These are phyloP conservation scores for Peromyscus eremicus DNA, from an alignment of 2,797 vertebrate species.

Conservation along the genomic window DNA sequence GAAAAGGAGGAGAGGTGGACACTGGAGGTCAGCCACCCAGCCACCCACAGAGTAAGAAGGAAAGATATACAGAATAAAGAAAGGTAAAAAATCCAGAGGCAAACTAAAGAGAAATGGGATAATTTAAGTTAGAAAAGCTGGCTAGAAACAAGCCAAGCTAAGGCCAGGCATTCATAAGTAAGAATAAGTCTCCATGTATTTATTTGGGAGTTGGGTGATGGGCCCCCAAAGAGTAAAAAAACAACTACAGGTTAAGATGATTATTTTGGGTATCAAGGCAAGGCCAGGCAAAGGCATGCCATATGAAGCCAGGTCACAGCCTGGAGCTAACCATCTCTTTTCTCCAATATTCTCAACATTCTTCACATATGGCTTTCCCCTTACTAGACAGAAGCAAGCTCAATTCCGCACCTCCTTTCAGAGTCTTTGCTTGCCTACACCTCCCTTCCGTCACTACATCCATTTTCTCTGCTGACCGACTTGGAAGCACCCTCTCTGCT, in stretches of 20 bases:
- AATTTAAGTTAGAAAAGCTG: background rate
- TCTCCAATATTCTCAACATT: background rate
- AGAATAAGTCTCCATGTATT: background rate
- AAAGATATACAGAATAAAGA: background rate
- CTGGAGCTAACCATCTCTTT: background rate
- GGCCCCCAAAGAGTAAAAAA: background rate
- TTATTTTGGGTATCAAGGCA: constrained; percentile 13
- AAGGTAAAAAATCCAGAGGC: background rate
- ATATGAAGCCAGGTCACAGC: background rate
- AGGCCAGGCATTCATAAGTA: background rate
- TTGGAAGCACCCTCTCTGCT: background rate
- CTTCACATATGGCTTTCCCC: background rate
- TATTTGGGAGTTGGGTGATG: background rate
- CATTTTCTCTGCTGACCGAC: constrained; percentile 24
- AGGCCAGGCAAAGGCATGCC: background rate
- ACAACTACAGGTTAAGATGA: background rate
- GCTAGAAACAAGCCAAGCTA: background rate
- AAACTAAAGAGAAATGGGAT: background rate
- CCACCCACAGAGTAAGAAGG: background rate
- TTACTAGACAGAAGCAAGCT: background rate
- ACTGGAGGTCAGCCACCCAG: background rate
- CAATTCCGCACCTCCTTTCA: constrained; percentile 1
- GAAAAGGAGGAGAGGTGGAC: background rate
- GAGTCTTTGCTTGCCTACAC: constrained; percentile 1
- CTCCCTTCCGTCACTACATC: background rate